These are phyloP conservation scores for Sinocyclocheilus rhinocerous DNA, from an alignment of 2,113 vertebrate species.

Conservation along the genomic window DNA sequence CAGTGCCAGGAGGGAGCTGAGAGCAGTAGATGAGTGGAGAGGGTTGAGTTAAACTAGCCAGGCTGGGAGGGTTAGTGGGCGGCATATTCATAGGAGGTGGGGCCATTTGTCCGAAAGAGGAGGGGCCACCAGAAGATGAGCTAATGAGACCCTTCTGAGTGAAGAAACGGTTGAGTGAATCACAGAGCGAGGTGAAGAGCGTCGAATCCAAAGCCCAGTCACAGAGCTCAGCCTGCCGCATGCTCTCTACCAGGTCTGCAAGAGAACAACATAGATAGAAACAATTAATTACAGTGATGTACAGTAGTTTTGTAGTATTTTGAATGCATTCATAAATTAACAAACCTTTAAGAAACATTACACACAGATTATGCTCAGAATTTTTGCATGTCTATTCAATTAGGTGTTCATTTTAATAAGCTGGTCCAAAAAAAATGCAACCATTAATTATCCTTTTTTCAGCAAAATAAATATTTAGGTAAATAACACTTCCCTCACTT, in stretches of 20 bases:
- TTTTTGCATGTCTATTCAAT: too few species aligned
- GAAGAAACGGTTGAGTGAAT: slow-evolving; percentile 81
- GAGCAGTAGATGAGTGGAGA: slow-evolving; percentile 70
- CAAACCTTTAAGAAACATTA: too few species aligned
- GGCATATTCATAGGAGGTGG: slow-evolving; percentile 55
- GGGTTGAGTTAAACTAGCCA: slow-evolving; percentile 73
- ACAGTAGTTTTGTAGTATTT: neutral
- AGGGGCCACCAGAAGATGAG: slow-evolving; percentile 61
- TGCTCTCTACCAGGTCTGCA: slow-evolving; percentile 78
- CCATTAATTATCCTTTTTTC: too few species aligned
- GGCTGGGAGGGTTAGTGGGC: slow-evolving; percentile 58
- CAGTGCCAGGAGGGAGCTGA: slow-evolving; percentile 50
- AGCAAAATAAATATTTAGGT: too few species aligned
- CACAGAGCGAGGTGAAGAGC: slow-evolving; percentile 79
- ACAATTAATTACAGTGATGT: neutral
- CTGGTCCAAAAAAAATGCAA: too few species aligned
- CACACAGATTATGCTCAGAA: too few species aligned
- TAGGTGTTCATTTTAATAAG: too few species aligned
- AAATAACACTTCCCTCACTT: too few species aligned
- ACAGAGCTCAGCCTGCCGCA: slow-evolving; percentile 79
- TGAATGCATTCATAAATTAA: neutral
- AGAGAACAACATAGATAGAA: neutral
- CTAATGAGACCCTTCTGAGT: slow-evolving; percentile 77
- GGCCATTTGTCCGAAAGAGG: slow-evolving; percentile 55
- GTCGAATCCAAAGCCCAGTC: slow-evolving; percentile 78